phyloP scores from a whole-genome alignment of 2,113 vertebrate species.

The Gobiocypris rarus region DNA sequence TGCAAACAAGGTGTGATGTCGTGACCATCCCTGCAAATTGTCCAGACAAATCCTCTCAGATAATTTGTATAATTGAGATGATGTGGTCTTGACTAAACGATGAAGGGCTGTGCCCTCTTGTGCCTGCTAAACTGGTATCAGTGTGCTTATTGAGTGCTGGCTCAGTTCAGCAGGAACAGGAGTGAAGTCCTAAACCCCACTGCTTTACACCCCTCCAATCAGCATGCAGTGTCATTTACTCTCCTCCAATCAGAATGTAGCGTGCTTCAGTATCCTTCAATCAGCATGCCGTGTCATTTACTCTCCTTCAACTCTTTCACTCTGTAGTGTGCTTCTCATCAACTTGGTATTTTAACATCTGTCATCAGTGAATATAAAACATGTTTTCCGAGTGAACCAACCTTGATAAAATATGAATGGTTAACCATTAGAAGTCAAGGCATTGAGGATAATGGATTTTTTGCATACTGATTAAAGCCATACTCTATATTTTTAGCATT shows the following conservation, averaged over 20 bases:
- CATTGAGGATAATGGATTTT: slow-evolving; percentile 35
- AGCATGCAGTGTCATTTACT: neutral
- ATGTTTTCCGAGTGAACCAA: neutral
- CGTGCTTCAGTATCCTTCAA: neutral
- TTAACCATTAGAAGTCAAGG: slow-evolving; percentile 49
- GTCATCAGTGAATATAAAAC: slow-evolving; percentile 36
- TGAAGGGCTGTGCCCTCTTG: slow-evolving; percentile 73
- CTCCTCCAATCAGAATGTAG: neutral
- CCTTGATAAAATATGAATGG: slow-evolving; percentile 65
- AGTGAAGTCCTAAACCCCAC: slow-evolving; percentile 69
- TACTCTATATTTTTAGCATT: slow-evolving; percentile 53
- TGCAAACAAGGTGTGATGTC: neutral
- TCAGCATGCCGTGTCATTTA: neutral
- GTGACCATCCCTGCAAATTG: neutral
- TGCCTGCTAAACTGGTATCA: slow-evolving; percentile 88
- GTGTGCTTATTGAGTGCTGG: slow-evolving; percentile 78
- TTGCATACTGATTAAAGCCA: slow-evolving; percentile 54
- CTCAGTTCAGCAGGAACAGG: slow-evolving; percentile 89
- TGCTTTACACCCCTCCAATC: slow-evolving; percentile 19
- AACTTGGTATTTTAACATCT: neutral
- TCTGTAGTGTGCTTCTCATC: no score
- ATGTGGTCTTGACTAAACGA: neutral
- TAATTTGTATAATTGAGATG: neutral
- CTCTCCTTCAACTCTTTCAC: neutral
- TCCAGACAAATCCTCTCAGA: neutral